Evolutionary conservation across 2,797 vertebrate species (phyloP).

Genomic region (Psittacula derbiana): DNA sequence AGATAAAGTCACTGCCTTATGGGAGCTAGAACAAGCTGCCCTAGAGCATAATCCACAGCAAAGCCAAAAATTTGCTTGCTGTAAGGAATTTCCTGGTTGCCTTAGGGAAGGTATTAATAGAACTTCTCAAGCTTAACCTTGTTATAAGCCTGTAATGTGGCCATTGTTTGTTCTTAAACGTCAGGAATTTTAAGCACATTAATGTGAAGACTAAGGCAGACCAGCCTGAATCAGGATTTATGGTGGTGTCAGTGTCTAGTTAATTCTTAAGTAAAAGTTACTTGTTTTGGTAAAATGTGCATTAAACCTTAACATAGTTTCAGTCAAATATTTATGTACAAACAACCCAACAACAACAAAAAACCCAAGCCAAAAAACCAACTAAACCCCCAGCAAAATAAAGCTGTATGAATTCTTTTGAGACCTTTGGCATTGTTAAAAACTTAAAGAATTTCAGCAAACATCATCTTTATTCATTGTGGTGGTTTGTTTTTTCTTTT

Average conservation of each 20-base stretch:
- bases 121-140: slow-evolving; percentile 65
- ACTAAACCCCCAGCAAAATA: not conserved
- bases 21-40: slow-evolving; percentile 41
- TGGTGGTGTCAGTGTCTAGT: slow-evolving; percentile 42
- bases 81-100: slow-evolving; percentile 66
- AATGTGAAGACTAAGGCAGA: slow-evolving; percentile 23
- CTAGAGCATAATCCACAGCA: slow-evolving; percentile 27
- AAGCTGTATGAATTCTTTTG: not conserved
- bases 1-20: slow-evolving; percentile 50
- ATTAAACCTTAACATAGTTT: not conserved
- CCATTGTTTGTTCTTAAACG: slow-evolving; percentile 64
- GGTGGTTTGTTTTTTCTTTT: not conserved
- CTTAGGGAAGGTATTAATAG: slow-evolving; percentile 63
- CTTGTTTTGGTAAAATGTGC: not conserved
- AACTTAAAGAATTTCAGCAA: not conserved
- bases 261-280: slow-evolving; percentile 32
- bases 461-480: not conserved
- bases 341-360: not conserved
- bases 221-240: slow-evolving; percentile 49
- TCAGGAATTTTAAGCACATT: slow-evolving; percentile 73
- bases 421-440: not conserved
- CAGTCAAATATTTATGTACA: not conserved
- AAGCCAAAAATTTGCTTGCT: slow-evolving; percentile 52
- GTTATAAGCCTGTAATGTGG: slow-evolving; percentile 34
- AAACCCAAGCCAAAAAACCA: not conserved